Evolutionary conservation across 2,888 invertebrate species (phyloP).

Genomic region (Resseliella maxima): DNA sequence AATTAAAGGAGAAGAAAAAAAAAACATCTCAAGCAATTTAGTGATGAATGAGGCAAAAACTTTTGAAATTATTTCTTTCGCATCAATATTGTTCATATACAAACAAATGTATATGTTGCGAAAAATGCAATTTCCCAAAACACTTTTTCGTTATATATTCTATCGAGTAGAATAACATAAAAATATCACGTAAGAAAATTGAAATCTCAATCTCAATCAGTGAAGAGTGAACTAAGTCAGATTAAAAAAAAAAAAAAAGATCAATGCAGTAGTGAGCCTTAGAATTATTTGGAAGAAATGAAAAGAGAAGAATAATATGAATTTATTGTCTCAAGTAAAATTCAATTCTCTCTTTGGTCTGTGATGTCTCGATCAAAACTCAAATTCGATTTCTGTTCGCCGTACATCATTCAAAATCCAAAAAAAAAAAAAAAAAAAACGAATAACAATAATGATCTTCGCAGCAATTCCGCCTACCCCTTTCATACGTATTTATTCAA

Average conservation of each 20-base stretch:
- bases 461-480: not conserved
- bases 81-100: not conserved
- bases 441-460: not conserved
- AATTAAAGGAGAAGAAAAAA: not conserved
- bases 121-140: not conserved
- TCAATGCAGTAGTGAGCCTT: not conserved
- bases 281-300: not conserved
- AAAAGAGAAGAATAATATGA: not conserved
- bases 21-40: constrained; percentile 10
- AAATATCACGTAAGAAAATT: not conserved
- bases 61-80: not conserved
- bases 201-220: constrained; percentile 29
- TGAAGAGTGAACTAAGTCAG: not conserved
- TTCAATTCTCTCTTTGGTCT: not conserved
- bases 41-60: not conserved
- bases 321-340: not conserved
- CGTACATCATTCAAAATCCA: constrained; percentile 10
- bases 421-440: too few species aligned
- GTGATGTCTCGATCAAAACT: not conserved
- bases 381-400: constrained; percentile 14
- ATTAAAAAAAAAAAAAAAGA: not conserved
- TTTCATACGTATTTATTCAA: not conserved
- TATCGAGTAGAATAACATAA: too few species aligned
- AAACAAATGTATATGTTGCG: not conserved
- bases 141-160: too few species aligned